Evolutionary conservation across 1,140 invertebrate species (phyloP).

Genomic region (Pectinophora gossypiella): DNA sequence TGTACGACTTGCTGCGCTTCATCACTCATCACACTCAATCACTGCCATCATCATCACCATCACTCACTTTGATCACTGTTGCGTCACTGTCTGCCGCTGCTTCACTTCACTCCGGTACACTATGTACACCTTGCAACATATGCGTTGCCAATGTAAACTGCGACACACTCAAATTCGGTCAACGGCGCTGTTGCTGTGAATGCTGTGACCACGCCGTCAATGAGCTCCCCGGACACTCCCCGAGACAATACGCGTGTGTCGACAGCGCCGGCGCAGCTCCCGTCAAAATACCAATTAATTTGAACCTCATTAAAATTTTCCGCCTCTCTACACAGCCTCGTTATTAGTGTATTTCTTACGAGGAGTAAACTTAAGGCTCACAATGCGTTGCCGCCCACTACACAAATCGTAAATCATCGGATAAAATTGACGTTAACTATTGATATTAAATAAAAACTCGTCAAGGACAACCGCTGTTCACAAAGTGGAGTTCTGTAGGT

Average conservation of each 20-base stretch:
- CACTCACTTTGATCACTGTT: constrained; percentile 15
- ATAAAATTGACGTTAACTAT: constrained; percentile 46
- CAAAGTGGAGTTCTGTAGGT: no score
- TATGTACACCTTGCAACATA: no score
- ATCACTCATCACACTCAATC: constrained; percentile 19
- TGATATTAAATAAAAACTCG: constrained; percentile 13
- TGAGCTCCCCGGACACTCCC: constrained; percentile 8
- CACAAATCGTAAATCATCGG: constrained; percentile 27
- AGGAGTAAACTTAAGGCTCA: not conserved
- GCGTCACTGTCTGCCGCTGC: constrained; percentile 6
- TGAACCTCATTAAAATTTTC: constrained; percentile 38
- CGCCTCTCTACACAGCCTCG: constrained; percentile 10
- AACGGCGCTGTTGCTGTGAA: no score
- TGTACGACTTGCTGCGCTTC: constrained; percentile 69
- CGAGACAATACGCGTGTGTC: constrained; percentile 17
- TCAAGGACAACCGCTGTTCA: no score
- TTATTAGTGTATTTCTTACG: not conserved
- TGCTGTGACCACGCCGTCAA: no score
- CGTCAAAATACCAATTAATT: constrained; percentile 45
- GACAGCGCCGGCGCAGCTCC: constrained; percentile 13
- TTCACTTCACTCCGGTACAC: no score
- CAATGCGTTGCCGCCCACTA: not conserved
- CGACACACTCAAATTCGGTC: no score
- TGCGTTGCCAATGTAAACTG: no score
- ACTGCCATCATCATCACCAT: constrained; percentile 4